Conservation (phyloP, 1,140 invertebrate species). For the Zaprionus inermis region DNA sequence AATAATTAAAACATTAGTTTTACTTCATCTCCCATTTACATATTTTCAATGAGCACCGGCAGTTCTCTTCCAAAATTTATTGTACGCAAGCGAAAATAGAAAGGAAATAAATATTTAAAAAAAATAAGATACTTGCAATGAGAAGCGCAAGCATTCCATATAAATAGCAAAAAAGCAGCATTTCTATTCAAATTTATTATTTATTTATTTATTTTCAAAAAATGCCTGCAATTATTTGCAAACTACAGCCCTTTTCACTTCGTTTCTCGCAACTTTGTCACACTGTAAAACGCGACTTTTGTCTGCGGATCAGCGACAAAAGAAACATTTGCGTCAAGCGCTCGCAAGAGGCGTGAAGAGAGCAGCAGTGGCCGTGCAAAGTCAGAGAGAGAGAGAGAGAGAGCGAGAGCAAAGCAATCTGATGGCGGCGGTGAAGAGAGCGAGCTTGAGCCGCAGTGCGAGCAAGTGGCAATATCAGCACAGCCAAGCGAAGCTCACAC, state of each 20-base stretch:
- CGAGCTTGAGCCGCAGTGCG: conserved; percentile 23
- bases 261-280: neutral
- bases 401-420: neutral
- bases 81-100: too few relatives aligned
- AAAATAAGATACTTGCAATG: too few relatives aligned
- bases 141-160: too few relatives aligned
- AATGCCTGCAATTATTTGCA: too few relatives aligned
- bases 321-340: conserved; percentile 32
- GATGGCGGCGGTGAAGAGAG: conserved; percentile 3
- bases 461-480: conserved; percentile 76
- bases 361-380: conserved; percentile 8
- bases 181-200: neutral
- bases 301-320: conserved; percentile 47
- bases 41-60: too few relatives aligned
- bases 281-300: conserved; percentile 35
- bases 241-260: neutral
- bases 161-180: too few relatives aligned
- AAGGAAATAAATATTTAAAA: too few relatives aligned
- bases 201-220: neutral
- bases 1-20: too few relatives aligned
- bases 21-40: too few relatives aligned
- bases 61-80: too few relatives aligned
- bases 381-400: neutral
- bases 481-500: conserved; percentile 36
- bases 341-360: conserved; percentile 22